Evolutionary conservation across 2,797 vertebrate genomes (phyloP), one percentile per base, ranked within the genome.

Genomic region (Lates japonicus): DNA sequence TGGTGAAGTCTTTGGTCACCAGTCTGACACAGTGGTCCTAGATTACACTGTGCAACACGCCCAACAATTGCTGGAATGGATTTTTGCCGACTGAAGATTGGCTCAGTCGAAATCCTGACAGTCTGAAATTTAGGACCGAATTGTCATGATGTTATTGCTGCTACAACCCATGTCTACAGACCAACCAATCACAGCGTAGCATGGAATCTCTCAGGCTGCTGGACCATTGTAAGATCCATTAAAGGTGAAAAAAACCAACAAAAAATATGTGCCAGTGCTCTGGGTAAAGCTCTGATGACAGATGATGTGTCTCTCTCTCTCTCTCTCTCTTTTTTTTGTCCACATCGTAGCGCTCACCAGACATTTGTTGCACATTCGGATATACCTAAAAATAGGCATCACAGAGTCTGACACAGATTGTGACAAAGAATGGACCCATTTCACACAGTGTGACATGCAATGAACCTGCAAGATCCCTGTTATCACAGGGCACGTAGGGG

Each of bases 271-370:
- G 54, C 1, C 20, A 44, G 33, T 19, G 22, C 20, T 11, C 1
- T 54, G 10, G 10, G 41, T 44, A 7, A 67, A 41, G 42, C 42
- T 39, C 31, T 7, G 39, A 17, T 42, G 72, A 81, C 11, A 48
- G 65, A 37, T 59, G 17, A 42, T 3, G 9, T 22, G 42, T 59
- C 62, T 59, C 42, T 68, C n/a, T 29, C 25, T 29, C 25, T 29
- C 25, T 29, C 49, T 39, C 16, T 49, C 42, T 63, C 22, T 54
- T 69, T 61, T 65, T 65, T 70, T 49, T 54, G 22, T 80, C 37
- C n/a, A 17, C 17, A 54, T 22, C 31, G 19, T 5, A 19, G 9
- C 0, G 20, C 49, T 31, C 37, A 67, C 29, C 39, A 31, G n/a
- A 71, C 44, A 29, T 48, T 9, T 9, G 41, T 13, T 7, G n/a